Base-by-base conservation (phyloP, 1,140 invertebrate genomes). In the Gonioctena quinquepunctata region DNA sequence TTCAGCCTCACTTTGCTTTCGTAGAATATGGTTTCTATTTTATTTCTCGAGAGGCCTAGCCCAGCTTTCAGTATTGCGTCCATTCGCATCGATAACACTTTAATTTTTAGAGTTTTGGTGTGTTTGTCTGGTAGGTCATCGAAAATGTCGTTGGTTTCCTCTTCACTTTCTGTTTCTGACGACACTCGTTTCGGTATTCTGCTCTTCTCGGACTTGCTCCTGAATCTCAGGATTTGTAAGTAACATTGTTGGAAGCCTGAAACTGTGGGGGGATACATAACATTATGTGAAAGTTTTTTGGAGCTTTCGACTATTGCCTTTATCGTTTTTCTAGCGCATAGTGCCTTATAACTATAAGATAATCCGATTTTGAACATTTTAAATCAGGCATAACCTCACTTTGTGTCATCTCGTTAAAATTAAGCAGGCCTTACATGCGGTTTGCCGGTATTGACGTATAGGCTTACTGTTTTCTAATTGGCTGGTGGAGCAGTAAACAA, bases 1-100 rank as follows among this genome's bases (percentile, higher is more conserved):
- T 92, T 92, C 1, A 91, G 65, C 77, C 89, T 85, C 60, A 92
- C 86, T 82, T 87, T 89, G 74, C 87, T 89, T 70, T 89, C 88
- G 80, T 90, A 92, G 77, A 92, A 90, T 23, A 86, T 75, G 62
- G 84, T 82, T 79, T 92, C 90, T 42, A 90, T 81, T 87, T 90
- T 90, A 70, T 88, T 91, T 79, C 91, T 87, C 23, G 90, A 85
- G 62, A 91, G 84, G 49, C 86, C 86, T n/a, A 92, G 79, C 11
- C 87, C 89, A 60, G 85, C 84, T 83, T 92, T 93, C 1, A 91
- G 74, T 52, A 93, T 72, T 0, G 81, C 76, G 85, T 93, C 92
- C 2, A 90, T 82, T 68, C 92, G 84, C 68, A 90, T 74, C 2
- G 90, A 90, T 66, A 85, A 84, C 16, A 91, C 83, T 69, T 80